Evolutionary conservation across 2,797 vertebrate genomes (phyloP), one percentile per base, ranked within the genome.

Genomic region (Bradypus variegatus): DNA sequence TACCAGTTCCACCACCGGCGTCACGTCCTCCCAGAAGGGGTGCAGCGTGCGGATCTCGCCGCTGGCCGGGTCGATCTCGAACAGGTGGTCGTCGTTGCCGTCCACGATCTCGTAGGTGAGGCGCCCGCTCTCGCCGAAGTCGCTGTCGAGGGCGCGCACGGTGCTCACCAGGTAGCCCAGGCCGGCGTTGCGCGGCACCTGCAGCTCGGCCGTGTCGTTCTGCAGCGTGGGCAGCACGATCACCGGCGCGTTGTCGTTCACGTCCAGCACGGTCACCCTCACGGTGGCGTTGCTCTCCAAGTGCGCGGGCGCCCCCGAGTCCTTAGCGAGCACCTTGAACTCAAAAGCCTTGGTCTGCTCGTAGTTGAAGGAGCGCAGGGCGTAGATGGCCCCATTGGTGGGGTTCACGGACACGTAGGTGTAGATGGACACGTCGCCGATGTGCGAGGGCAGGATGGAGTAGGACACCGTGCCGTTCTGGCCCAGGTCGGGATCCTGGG

Each of bases 331-430:
- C 78, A 99, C 98, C 0, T 99, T 99, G 93, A 99, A 99, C 96
- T 99, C 99, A 94, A 99, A 99, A 92, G 99, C 99, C 87, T 99
- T 99, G 67, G 99, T 99, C 95, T 99, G 99, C 91, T 99, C 99
- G 0, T 99, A 99, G 97, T 99, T 99, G 94, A 99, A 99, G 93
- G 99, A 99, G 92, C 99, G 98, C 90, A 99, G 98, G 15, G 99
- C 99, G 0, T 99, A 99, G 88, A 99, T 99, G 95, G 99, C 99
- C 91, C 99, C 99, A 77, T 99, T 99, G 38, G 99, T 99, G 45
- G 99, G 99, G 92, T 99, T 99, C 69, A 99, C 99, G 0, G 99
- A 99, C 65, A 99, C 99, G 2, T 99, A 99, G 15, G 99, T 99
- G 96, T 99, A 99, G 92, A 99, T 98, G 94, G 99, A 99, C 83